These are phyloP conservation scores for Thripadectes ignobilis DNA, from an alignment of 2,797 vertebrate genomes.

Conservation along the genomic window DNA sequence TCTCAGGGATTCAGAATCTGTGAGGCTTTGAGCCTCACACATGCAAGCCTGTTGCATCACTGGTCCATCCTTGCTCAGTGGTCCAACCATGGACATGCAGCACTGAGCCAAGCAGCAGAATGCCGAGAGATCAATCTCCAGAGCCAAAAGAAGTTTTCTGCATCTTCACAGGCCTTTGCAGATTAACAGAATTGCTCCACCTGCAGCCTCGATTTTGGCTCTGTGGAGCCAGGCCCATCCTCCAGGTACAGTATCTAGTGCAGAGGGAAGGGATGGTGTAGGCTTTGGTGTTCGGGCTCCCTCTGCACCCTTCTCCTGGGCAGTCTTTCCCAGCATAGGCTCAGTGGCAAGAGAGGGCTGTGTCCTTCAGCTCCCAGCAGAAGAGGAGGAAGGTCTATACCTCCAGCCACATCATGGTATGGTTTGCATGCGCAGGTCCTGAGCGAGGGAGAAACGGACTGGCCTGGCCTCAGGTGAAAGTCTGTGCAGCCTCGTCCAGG, in stretches of 20 bases:
- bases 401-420: not conserved
- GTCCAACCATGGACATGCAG: accelerated
- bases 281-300: not conserved
- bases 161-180: not conserved
- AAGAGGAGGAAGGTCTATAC: not conserved
- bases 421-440: not conserved
- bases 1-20: not conserved
- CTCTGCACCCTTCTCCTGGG: not conserved
- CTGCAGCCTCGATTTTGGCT: not conserved
- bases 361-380: not conserved
- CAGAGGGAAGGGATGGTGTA: not conserved
- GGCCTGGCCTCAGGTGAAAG: not conserved
- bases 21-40: not conserved
- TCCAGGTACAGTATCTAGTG: not conserved
- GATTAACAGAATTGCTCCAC: not conserved
- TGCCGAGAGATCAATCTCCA: not conserved
- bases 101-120: not conserved
- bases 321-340: not conserved
- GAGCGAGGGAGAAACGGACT: not conserved
- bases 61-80: not conserved
- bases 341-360: not conserved
- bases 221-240: not conserved
- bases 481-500: not conserved
- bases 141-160: not conserved
- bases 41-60: not conserved